Evolutionary conservation across 1,140 invertebrate genomes (phyloP), one percentile per base, ranked within the genome.

Genomic region (Liolophura sinensis): DNA sequence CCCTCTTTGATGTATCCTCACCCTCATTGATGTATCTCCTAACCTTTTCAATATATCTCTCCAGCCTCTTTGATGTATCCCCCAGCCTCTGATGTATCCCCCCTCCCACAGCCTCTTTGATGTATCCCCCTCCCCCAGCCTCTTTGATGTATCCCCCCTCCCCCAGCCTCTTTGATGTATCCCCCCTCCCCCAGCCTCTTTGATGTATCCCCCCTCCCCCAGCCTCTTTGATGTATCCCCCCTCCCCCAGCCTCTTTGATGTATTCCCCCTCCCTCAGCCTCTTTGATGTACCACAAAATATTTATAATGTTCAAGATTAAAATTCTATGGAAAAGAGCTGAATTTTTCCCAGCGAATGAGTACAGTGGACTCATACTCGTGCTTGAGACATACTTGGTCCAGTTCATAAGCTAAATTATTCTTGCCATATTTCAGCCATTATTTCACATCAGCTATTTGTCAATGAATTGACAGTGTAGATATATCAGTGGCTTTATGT

Each of bases 261-360:
- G n/a, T 14, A 25, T 24, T 82, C 73, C 25, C 31, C 12, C 25
- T 22, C 0, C 31, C 22, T 40, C 24, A 20, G 18, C 48, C 27
- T 3, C 5, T 18, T 1, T 18, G 40, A 7, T 0, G n/a, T 14
- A 25, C 14, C n/a, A n/a, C n/a, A n/a, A n/a, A n/a, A n/a, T n/a
- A n/a, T n/a, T n/a, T n/a, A n/a, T n/a, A n/a, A n/a, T 82, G 73
- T 40, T 40, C 31, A 40, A 40, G 31, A 40, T 40, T 40, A 5
- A 40, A 40, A 40, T 40, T 40, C 9, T 3, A 40, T 40, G 31
- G 3, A 40, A 40, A 40, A 9, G 31, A 9, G 3, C 9, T 40
- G 31, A 40, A 5, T 40, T 40, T 40, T 40, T 40, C 9, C 31
- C 31, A 40, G 9, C 31, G 3, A 9, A 40, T 9, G 31, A 40